Evolutionary conservation across 2,888 invertebrate species (phyloP), one percentile per base, ranked within the genome.

Genomic region (Azorinus chamasolen): DNA sequence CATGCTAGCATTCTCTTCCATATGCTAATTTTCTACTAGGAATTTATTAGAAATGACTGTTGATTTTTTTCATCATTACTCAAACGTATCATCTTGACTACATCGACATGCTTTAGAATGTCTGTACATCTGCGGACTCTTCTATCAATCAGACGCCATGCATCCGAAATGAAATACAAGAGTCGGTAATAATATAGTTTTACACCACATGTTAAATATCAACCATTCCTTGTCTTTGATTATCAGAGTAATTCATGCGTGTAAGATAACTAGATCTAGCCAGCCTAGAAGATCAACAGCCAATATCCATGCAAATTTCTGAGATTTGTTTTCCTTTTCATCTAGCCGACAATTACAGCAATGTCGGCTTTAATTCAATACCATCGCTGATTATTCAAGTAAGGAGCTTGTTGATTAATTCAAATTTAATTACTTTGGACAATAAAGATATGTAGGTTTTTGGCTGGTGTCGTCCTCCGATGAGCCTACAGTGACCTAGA

Each of bases 381-480:
- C 80, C 54, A 70, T 73, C 55, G 25, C 76, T 80, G 80, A 80
- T 80, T 80, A 80, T 80, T 72, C 80, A 41, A 64, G 76, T 70
- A 63, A 48, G 65, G 65, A 79, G 83, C 81, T 81, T 84, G 85
- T 86, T 87, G 87, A 87, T 87, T 86, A 87, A 87, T 87, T 87
- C 87, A 85, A 85, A 87, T 85, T 86, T 86, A 86, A 87, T 87
- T 87, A 86, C 84, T 78, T 81, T 75, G 55, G 81, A 78, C 78
- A 78, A 74, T 75, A 74, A 70, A 77, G 76, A 80, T 80, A 76
- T 58, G 57, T 63, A 64, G 48, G 64, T 69, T 69, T 48, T 46
- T 53, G 43, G 53, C 32, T 53, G 45, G n/a, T 54, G 53, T 53
- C 43, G 27, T 64, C 64, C 48, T 24, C 37, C 48, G 64, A 55